Conservation (phyloP, 2,797 vertebrate genomes). For the Platalea minor region DNA sequence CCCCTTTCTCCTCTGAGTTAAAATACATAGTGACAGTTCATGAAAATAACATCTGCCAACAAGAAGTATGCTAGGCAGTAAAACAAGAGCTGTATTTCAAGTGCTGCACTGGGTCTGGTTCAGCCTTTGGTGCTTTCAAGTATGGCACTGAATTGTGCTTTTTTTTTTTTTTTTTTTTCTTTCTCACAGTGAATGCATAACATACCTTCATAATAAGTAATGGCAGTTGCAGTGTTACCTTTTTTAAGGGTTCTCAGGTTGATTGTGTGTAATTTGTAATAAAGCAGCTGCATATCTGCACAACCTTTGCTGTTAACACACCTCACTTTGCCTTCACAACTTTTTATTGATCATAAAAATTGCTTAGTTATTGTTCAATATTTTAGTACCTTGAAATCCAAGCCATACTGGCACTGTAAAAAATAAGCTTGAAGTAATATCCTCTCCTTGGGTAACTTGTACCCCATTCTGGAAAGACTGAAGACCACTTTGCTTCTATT, state of each 20-base stretch:
- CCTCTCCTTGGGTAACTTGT: neutral
- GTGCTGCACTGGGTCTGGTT: neutral
- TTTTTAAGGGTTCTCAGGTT: neutral
- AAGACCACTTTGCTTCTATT: neutral
- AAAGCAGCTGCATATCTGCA: neutral
- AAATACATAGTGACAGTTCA: neutral
- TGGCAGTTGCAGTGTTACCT: neutral
- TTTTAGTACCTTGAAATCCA: neutral
- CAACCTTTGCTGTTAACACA: neutral
- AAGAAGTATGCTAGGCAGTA: neutral
- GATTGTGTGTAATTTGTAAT: neutral
- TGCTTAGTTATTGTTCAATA: neutral
- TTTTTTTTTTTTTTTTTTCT: neutral
- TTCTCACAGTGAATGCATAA: neutral
- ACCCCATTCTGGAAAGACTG: neutral
- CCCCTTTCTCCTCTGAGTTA: neutral
- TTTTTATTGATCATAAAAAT: neutral
- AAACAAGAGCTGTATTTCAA: neutral
- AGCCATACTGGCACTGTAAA: neutral
- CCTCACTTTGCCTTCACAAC: neutral
- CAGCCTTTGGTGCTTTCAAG: neutral
- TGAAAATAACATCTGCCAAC: constrained; percentile 10
- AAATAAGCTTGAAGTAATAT: neutral
- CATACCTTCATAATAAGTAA: neutral
- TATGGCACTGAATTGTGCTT: neutral